These are phyloP conservation scores for Diploscapter pachys DNA, from an alignment of 1,140 invertebrate species.

Conservation along the genomic window DNA sequence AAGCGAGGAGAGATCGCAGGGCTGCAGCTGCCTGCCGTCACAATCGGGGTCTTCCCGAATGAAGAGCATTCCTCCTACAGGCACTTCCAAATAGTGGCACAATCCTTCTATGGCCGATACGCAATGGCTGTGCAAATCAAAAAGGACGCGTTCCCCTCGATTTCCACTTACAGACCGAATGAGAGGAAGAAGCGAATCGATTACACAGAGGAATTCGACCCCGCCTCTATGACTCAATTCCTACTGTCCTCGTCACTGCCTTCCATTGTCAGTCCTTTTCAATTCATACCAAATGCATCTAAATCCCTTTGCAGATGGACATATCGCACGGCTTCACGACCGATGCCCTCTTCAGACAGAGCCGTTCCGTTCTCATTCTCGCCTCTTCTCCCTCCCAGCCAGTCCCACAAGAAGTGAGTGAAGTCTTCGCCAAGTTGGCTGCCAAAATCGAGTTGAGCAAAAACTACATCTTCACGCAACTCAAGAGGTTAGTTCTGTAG, in stretches of 20 bases:
- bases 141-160: slow-evolving; percentile 10
- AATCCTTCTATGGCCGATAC: slow-evolving; percentile 24
- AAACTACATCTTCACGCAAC: too few species aligned
- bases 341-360: slow-evolving; percentile 21
- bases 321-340: slow-evolving; percentile 27
- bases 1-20: slow-evolving; percentile 23
- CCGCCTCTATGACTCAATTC: slow-evolving; percentile 20
- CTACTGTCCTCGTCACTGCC: slow-evolving; percentile 18
- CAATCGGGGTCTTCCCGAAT: slow-evolving; percentile 10
- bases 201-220: slow-evolving; percentile 28
- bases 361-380: slow-evolving; percentile 5
- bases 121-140: slow-evolving; percentile 13
- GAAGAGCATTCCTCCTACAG: slow-evolving; percentile 17
- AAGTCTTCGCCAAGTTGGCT: too few species aligned
- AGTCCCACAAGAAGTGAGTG: too few species aligned
- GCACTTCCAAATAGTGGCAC: slow-evolving; percentile 32
- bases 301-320: slow-evolving; percentile 20
- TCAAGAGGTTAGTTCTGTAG: too few species aligned
- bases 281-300: not conserved
- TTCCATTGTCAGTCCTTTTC: slow-evolving; percentile 8
- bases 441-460: too few species aligned
- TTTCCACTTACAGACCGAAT: slow-evolving; percentile 14
- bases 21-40: not conserved
- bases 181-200: slow-evolving; percentile 19
- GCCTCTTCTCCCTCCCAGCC: not conserved